Evolutionary conservation across 2,113 vertebrate genomes (phyloP), one percentile per base, ranked within the genome.

Genomic region (Aepyceros melampus): DNA sequence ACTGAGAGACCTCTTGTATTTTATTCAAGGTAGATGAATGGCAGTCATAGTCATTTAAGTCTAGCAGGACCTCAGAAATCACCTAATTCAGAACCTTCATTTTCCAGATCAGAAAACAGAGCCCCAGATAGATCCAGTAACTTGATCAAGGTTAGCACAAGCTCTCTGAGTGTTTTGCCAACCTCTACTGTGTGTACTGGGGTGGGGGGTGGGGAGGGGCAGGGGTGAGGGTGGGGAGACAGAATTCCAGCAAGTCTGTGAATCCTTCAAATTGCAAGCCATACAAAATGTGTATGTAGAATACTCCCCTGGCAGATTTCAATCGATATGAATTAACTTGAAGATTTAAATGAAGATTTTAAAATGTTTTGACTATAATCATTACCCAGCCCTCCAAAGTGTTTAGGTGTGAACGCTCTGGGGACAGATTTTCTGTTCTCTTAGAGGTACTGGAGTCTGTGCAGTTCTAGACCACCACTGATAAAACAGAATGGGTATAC

Each of bases 31-130:
- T 17, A 55, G 49, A 67, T 14, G 40, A 78, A 89, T 82, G 87
- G 40, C 58, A 31, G 62, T 94, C 31, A 49, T 6, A 43, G 40
- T 12, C 51, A 88, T 4, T 49, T 60, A 67, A 47, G 55, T 87
- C 86, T 86, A 93, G 78, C 47, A 93, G 62, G 67, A 27, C 19
- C 27, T 83, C n/a, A 86, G 36, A 95, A 90, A 47, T 93, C 78
- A 91, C 51, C 36, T 93, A 29, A 78, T 76, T 19, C 7, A 64
- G 76, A 23, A 83, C 83, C 33, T 89, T 94, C 43, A 16, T 74
- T 93, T 96, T 93, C 47, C 49, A 85, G 36, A 87, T 92, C 33
- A 87, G 83, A 85, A 94, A 91, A 82, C 16, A 7, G 87, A 93
- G 31, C 40, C 45, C 29, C 17, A 79, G 87, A 58, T 8, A 76